Evolutionary conservation across 2,797 vertebrate species (phyloP).

Genomic region (Gobio occitaniae): DNA sequence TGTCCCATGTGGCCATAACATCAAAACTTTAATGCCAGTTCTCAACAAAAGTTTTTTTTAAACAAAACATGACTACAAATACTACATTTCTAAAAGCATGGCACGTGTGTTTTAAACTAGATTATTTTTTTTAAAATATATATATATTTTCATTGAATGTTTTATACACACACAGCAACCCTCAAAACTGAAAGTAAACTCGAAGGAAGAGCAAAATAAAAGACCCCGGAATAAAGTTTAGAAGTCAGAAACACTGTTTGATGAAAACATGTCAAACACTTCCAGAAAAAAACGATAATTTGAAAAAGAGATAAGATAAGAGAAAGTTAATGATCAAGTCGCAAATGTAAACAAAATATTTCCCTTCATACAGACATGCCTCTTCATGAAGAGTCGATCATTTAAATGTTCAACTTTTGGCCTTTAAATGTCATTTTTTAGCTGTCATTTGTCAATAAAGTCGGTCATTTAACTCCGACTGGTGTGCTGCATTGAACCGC

Average conservation of each 20-base stretch:
- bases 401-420: neutral
- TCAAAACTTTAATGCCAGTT: neutral
- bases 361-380: neutral
- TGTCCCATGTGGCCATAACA: neutral
- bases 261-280: neutral
- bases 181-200: neutral
- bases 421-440: neutral
- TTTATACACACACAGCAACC: neutral
- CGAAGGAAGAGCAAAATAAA: slow-evolving; percentile 4
- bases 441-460: neutral
- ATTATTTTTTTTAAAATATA: no score
- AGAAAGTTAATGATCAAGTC: neutral
- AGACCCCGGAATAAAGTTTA: neutral
- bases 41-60: neutral
- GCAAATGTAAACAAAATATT: neutral
- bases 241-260: accelerated
- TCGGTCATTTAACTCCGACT: slow-evolving; percentile 20
- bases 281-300: neutral
- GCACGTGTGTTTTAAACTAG: neutral
- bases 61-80: neutral
- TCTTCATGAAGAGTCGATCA: neutral
- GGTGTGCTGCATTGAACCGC: slow-evolving; percentile 36
- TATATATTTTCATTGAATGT: neutral
- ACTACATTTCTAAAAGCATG: neutral
- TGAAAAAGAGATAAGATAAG: no score